Evolutionary conservation across 2,888 invertebrate genomes (phyloP), one percentile per base, ranked within the genome.

Genomic region (Atethmia centrago): DNA sequence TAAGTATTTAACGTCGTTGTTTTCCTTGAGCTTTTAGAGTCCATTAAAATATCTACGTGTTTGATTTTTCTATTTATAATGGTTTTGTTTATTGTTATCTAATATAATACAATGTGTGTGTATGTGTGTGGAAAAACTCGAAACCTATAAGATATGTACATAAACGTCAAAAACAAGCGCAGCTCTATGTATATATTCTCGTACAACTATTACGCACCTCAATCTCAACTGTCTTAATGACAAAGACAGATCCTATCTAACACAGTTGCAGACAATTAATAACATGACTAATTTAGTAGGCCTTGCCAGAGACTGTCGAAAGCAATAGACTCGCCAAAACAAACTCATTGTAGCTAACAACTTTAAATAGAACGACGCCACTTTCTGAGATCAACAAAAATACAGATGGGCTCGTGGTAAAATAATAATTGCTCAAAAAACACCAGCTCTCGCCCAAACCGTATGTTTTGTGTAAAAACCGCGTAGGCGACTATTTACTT

Each of bases 21-120:
- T 86, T 86, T 78, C 79, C 75, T 87, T 76, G 72, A 82, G 74
- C 72, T 82, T 77, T 82, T 74, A 74, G 49, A 58, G 55, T 45
- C 73, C 61, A 80, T 74, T 86, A 84, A 86, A 77, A 80, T 85
- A 69, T 69, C 31, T 72, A 53, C 12, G 40, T 72, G 45, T 70
- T 40, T 67, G 25, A 61, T 40, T 67, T 77, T 84, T 66, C 71
- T 66, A 76, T 71, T 68, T 71, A 31, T 55, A 65, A 47, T 59
- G 40, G n/a, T n/a, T n/a, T n/a, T n/a, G n/a, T 40, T 28, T 53
- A 61, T 61, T 74, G 10, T 59, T 63, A 49, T 56, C n/a, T 56
- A 25, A 53, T 25, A 21, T 64, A 63, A 49, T 31, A 66, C 58
- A 70, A 40, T 53, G 1, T 58, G 7, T n/a, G 40, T 56, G 40